Evolutionary conservation across 2,797 vertebrate genomes (phyloP), one percentile per base, ranked within the genome.

Genomic region (Trachops cirrhosus): DNA sequence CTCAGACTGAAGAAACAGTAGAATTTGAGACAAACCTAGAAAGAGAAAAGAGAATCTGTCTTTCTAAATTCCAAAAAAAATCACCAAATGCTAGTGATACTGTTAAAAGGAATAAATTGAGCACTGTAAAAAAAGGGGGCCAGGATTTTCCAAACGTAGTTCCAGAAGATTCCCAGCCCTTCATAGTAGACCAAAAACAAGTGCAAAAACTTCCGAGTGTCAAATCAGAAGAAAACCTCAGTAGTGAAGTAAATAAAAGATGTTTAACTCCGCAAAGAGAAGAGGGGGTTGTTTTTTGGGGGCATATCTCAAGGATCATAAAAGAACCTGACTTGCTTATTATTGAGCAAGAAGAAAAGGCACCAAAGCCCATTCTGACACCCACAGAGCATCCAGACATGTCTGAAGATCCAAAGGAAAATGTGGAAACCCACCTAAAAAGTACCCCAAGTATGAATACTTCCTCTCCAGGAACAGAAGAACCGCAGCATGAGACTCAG

Each of bases 21-120:
- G 37, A 68, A 67, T 54, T 64, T 15, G 39, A 89, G 77, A 80
- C 22, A 94, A 78, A 67, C 4, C 32, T 0, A 89, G 18, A 22
- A 89, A 83, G 41, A 62, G 26, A 24, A 84, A 52, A 50, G 37
- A 39, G 5, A 85, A 7, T 6, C 39, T 46, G 0, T 80, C 29
- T 62, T 74, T 84, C 92, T 71, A 74, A 97, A 84, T 84, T 67
- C 32, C 86, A 41, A 46, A 21, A 84, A 71, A 80, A 93, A 73
- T 84, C 91, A 52, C 64, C 54, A 59, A 41, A 37, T 19, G 22
- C 50, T 59, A 22, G 29, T 50, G 32, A 41, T 37, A 44, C 21
- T 64, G n/a, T 34, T 62, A 54, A 67, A 83, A 77, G 3, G 29
- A 41, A 74, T 16, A 15, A 14, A 12, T 73, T 59, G 18, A 87